Percentiles rank a stretch among this genome's conserved stretches.
Evolutionary conservation across 2,113 vertebrate species (phyloP).

Genomic region (Pygoscelis adeliae): DNA sequence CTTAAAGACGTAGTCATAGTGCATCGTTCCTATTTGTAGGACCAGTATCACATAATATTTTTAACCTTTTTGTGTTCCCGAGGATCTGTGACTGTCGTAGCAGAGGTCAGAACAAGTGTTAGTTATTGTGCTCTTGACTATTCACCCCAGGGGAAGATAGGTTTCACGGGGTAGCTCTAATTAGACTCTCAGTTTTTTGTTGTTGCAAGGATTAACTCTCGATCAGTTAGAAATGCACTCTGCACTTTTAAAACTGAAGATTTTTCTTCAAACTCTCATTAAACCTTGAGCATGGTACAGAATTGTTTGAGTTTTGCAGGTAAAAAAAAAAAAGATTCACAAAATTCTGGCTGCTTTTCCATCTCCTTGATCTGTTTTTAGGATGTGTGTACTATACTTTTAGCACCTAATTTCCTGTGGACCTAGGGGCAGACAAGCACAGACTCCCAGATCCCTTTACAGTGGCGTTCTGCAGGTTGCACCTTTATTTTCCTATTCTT

Average conservation of each 20-base stretch:
- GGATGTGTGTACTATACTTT: neutral
- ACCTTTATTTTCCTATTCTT: neutral
- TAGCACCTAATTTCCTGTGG: neutral
- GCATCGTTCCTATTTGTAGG: neutral
- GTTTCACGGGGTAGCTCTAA: neutral
- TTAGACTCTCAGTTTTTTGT: neutral
- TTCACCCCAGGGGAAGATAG: neutral
- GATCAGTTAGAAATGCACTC: neutral
- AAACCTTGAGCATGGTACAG: neutral
- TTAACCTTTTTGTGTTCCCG: neutral
- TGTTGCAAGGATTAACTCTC: neutral
- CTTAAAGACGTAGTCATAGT: neutral
- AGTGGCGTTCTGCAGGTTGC: neutral
- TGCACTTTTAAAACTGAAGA: neutral
- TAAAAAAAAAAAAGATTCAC: neutral
- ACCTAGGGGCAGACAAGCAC: neutral
- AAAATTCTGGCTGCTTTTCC: neutral
- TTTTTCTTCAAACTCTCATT: neutral
- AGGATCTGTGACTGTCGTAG: neutral
- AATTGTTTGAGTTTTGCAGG: neutral
- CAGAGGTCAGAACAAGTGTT: neutral
- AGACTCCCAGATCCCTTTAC: neutral
- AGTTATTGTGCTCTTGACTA: neutral
- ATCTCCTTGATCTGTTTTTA: neutral
- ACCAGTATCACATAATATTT: neutral